These are phyloP conservation scores for Meriones unguiculatus DNA, from an alignment of 2,113 vertebrate genomes.

Conservation along the genomic window DNA sequence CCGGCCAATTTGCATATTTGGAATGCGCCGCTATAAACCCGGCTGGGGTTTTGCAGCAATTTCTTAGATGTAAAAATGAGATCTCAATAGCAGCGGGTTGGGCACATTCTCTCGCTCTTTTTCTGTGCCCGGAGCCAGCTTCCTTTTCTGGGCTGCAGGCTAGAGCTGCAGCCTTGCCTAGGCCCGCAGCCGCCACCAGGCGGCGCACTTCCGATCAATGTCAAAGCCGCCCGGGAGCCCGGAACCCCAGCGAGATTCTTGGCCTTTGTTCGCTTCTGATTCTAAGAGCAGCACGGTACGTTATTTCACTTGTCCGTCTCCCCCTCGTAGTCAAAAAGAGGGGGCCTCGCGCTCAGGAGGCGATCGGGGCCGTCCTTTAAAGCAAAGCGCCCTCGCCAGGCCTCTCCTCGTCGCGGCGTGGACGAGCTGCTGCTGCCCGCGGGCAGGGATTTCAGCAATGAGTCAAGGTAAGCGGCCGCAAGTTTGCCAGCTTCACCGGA, in stretches of 20 bases:
- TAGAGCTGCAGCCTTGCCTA: conserved; percentile 19
- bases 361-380: conserved; percentile 34
- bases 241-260: conserved; percentile 84
- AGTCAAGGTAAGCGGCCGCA: conserved; percentile 85
- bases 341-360: conserved; percentile 49
- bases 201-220: conserved; percentile 99
- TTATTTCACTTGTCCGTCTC: conserved; percentile 84
- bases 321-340: conserved; percentile 35
- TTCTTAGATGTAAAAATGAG: conserved; percentile 90
- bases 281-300: conserved; percentile 85
- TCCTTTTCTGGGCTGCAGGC: conserved; percentile 26
- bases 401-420: conserved; percentile 6
- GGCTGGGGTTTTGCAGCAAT: conserved; percentile 92
- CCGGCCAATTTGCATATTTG: conserved; percentile 93
- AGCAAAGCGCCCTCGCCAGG: conserved; percentile 36
- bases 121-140: conserved; percentile 55
- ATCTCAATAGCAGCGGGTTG: conserved; percentile 77
- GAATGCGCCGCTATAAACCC: conserved; percentile 93
- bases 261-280: conserved; percentile 90
- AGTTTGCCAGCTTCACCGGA: conserved; percentile 61
- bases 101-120: conserved; percentile 66
- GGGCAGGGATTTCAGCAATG: conserved; percentile 74
- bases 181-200: conserved; percentile 90
- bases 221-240: conserved; percentile 93
- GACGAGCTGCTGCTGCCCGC: conserved; percentile 55